Evolutionary conservation across 2,888 invertebrate genomes (phyloP).

Genomic region (Oegoconia quadripuncta): DNA sequence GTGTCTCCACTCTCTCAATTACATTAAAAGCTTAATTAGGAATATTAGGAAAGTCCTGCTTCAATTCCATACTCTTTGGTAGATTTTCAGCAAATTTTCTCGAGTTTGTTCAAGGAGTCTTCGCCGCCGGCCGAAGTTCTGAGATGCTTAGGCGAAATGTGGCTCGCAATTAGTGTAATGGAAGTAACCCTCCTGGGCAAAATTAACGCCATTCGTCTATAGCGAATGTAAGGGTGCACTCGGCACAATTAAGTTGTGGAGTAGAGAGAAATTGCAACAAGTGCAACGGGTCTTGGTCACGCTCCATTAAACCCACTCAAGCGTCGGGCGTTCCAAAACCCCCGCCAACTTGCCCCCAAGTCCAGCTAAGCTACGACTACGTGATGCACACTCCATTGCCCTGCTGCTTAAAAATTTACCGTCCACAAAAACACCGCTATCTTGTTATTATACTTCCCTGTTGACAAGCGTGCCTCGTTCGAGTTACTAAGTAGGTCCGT

Average conservation of each 20-base stretch:
- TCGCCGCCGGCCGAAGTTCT: constrained; percentile 56
- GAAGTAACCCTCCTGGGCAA: constrained; percentile 62
- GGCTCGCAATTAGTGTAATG: constrained; percentile 77
- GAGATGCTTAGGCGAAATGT: constrained; percentile 72
- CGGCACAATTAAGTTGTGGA: constrained; percentile 64
- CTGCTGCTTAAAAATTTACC: constrained; percentile 14
- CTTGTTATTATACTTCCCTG: constrained; percentile 3
- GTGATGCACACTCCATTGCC: constrained; percentile 29
- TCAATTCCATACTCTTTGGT: constrained; percentile 66
- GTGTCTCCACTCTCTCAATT: constrained; percentile 73
- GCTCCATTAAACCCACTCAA: constrained; percentile 70
- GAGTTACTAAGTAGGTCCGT: constrained; percentile 17
- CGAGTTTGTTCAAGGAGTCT: constrained; percentile 63
- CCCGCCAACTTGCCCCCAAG: constrained; percentile 39
- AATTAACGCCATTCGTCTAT: constrained; percentile 71
- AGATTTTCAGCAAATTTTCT: constrained; percentile 63
- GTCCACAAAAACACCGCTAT: background rate
- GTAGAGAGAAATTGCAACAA: constrained; percentile 72
- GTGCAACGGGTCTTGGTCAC: constrained; percentile 64
- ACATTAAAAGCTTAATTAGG: constrained; percentile 77
- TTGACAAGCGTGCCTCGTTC: constrained; percentile 8
- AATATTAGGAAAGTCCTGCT: constrained; percentile 69
- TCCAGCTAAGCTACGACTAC: constrained; percentile 42
- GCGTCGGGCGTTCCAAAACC: constrained; percentile 48
- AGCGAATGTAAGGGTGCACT: constrained; percentile 61